These are phyloP conservation scores for Xanthorhoe designata DNA, from an alignment of 2,888 invertebrate genomes.

Conservation along the genomic window DNA sequence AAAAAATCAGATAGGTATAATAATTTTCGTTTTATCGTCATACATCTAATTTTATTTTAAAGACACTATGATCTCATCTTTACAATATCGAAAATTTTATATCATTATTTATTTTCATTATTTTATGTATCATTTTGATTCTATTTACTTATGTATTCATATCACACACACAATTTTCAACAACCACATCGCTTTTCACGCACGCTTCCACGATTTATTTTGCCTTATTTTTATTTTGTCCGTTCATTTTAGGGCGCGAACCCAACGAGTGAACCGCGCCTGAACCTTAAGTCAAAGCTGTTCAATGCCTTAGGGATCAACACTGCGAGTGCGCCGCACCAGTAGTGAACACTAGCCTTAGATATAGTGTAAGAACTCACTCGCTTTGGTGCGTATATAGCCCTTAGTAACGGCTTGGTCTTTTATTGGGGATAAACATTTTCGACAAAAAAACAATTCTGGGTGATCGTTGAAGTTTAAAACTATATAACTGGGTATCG, in stretches of 20 bases:
- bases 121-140: background rate
- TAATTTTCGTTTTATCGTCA: too few species aligned
- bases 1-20: too few species aligned
- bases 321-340: slow-evolving; percentile 85
- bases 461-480: background rate
- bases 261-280: slow-evolving; percentile 89
- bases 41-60: too few species aligned
- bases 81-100: too few species aligned
- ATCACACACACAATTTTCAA: background rate
- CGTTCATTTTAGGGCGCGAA: slow-evolving; percentile 86
- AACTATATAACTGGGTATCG: background rate
- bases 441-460: too few species aligned
- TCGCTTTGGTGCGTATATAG: slow-evolving; percentile 53
- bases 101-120: slow-evolving; percentile 1
- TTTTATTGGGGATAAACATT: background rate
- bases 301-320: slow-evolving; percentile 94
- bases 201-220: slow-evolving; percentile 52
- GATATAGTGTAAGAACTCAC: slow-evolving; percentile 50
- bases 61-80: background rate
- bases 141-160: background rate
- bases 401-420: slow-evolving; percentile 44
- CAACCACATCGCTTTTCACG: slow-evolving; percentile 12
- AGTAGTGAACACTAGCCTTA: slow-evolving; percentile 63
- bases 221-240: slow-evolving; percentile 74
- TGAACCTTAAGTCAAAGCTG: slow-evolving; percentile 94